Evolutionary conservation across 2,113 vertebrate genomes (phyloP).

Genomic region (Thamnaconus septentrionalis): DNA sequence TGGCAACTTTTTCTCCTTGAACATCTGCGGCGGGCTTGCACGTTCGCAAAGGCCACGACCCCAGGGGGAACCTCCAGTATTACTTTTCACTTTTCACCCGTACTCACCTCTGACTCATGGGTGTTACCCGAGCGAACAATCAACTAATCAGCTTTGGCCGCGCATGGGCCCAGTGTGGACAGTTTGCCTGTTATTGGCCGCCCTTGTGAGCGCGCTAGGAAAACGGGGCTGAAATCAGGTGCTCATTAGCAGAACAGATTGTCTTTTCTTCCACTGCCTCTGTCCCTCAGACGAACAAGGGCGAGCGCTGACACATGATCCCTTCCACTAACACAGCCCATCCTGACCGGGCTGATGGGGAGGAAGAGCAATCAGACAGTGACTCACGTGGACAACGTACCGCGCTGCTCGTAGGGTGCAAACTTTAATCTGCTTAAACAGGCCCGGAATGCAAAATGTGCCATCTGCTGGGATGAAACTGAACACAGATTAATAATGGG

Average conservation of each 20-base stretch:
- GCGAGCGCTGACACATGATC: conserved; percentile 67
- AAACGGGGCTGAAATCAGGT: conserved; percentile 51
- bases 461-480: neutral
- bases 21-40: conserved; percentile 58
- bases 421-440: conserved; percentile 20
- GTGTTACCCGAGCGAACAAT: conserved; percentile 56
- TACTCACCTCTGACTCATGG: conserved; percentile 65
- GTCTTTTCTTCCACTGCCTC: conserved; percentile 63
- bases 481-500: neutral
- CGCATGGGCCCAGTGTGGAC: conserved; percentile 39
- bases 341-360: conserved; percentile 45
- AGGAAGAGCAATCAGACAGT: conserved; percentile 58
- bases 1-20: conserved; percentile 13
- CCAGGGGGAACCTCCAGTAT: conserved; percentile 58
- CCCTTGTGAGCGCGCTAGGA: conserved; percentile 13
- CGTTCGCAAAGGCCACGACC: conserved; percentile 59
- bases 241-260: conserved; percentile 72
- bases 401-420: conserved; percentile 12
- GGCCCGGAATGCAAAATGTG: neutral
- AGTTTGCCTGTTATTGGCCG: conserved; percentile 37
- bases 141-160: conserved; percentile 63
- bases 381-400: conserved; percentile 37
- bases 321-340: conserved; percentile 52
- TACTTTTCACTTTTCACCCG: conserved; percentile 65
- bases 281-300: conserved; percentile 67